Conservation (phyloP, 1,140 invertebrate genomes). For the Belonocnema kinseyi region DNA sequence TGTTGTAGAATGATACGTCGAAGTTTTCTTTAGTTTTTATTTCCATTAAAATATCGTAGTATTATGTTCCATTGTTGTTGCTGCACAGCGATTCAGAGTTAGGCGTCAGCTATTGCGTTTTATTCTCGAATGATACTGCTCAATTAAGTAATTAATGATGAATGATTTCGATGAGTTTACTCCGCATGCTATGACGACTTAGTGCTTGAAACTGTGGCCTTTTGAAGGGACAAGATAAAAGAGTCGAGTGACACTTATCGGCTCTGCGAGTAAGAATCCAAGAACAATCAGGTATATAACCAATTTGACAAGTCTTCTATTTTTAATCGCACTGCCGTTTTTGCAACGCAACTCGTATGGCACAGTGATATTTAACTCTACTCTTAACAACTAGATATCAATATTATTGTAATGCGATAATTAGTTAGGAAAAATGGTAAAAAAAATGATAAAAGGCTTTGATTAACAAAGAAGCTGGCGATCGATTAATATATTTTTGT, state of each 20-base stretch:
- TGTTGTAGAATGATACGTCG: slow-evolving; percentile 34
- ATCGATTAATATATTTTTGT: too few species aligned
- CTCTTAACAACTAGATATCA: too few species aligned
- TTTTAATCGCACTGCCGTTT: background rate
- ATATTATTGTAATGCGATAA: too few species aligned
- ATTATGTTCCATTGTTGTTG: slow-evolving; percentile 45
- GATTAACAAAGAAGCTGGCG: too few species aligned
- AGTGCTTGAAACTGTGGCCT: slow-evolving; percentile 6
- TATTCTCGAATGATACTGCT: slow-evolving; percentile 49
- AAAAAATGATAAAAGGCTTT: too few species aligned
- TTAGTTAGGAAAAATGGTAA: too few species aligned
- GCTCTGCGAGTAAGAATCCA: background rate
- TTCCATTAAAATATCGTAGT: slow-evolving; percentile 39
- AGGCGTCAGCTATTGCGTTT: slow-evolving; percentile 47
- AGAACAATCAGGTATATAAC: background rate
- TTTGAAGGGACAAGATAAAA: background rate
- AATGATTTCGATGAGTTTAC: slow-evolving; percentile 13
- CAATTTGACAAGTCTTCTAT: background rate
- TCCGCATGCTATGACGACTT: slow-evolving; percentile 15
- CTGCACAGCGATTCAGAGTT: slow-evolving; percentile 45
- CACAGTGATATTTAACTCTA: background rate
- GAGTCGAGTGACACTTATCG: background rate
- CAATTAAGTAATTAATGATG: slow-evolving; percentile 48
- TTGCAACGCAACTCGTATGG: background rate
- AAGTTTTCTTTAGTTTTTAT: slow-evolving; percentile 38